Conservation (phyloP, 2,113 vertebrate genomes). For the Colinus virginianus region DNA sequence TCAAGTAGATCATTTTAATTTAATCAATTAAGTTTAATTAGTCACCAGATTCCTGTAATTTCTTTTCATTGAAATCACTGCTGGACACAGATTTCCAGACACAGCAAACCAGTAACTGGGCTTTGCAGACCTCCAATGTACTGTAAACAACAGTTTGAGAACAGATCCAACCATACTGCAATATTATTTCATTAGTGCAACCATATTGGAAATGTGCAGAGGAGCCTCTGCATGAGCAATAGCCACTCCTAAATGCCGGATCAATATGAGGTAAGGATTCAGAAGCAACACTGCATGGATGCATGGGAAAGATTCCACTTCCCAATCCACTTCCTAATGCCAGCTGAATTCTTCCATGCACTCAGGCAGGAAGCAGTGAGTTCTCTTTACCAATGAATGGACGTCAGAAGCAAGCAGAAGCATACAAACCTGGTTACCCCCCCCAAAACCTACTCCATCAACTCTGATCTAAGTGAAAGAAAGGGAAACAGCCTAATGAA, state of each 20-base stretch:
- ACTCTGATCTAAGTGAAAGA: background rate
- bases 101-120: background rate
- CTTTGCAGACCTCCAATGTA: background rate
- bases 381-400: background rate
- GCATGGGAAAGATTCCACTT: background rate
- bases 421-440: background rate
- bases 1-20: background rate
- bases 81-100: background rate
- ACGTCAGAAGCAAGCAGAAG: background rate
- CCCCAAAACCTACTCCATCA: background rate
- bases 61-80: background rate
- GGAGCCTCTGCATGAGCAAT: background rate
- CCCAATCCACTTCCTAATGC: background rate
- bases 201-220: background rate
- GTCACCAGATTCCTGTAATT: background rate
- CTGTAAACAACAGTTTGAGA: background rate
- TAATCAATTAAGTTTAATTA: background rate
- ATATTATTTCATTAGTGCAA: too few species aligned
- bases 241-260: background rate
- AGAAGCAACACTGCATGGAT: background rate
- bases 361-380: background rate
- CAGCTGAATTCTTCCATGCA: background rate
- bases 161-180: background rate
- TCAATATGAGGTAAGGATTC: background rate
- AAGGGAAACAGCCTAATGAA: slow-evolving; percentile 34